Percentiles rank a stretch among this genome's conserved stretches.
phyloP scores from a whole-genome alignment of 1,140 invertebrate species.

The Dendrolimus punctatus region DNA sequence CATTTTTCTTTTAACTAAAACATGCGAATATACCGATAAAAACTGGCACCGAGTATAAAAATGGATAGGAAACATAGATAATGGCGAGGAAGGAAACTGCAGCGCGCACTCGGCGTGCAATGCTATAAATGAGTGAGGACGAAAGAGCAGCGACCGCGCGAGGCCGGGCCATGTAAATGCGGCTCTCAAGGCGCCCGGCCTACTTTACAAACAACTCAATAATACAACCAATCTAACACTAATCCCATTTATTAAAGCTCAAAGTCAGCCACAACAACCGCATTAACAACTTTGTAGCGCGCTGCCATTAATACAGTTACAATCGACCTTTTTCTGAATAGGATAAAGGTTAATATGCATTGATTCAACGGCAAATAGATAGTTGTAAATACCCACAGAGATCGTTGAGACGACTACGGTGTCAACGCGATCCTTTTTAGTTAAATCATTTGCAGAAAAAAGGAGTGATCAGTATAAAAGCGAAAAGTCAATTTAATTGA shows the following conservation, averaged over 20 bases:
- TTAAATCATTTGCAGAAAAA: slow-evolving; percentile 27
- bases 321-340: no score
- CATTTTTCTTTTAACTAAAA: no score
- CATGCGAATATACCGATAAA: no score
- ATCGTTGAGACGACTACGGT: neutral
- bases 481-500: slow-evolving; percentile 1
- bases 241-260: slow-evolving; percentile 11
- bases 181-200: slow-evolving; percentile 32
- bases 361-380: no score
- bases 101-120: slow-evolving; percentile 13
- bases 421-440: slow-evolving; percentile 26
- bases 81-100: slow-evolving; percentile 37
- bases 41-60: no score
- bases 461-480: neutral
- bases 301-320: no score
- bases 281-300: neutral
- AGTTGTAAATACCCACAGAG: no score
- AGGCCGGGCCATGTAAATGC: slow-evolving; percentile 33
- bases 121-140: slow-evolving; percentile 20
- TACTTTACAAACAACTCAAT: slow-evolving; percentile 22
- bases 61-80: slow-evolving; percentile 17
- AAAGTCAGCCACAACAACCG: slow-evolving; percentile 8
- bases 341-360: no score
- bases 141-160: slow-evolving; percentile 25
- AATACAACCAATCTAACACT: slow-evolving; percentile 9